Base-by-base conservation (phyloP, 2,797 vertebrate species). In the Discoglossus pictus region DNA sequence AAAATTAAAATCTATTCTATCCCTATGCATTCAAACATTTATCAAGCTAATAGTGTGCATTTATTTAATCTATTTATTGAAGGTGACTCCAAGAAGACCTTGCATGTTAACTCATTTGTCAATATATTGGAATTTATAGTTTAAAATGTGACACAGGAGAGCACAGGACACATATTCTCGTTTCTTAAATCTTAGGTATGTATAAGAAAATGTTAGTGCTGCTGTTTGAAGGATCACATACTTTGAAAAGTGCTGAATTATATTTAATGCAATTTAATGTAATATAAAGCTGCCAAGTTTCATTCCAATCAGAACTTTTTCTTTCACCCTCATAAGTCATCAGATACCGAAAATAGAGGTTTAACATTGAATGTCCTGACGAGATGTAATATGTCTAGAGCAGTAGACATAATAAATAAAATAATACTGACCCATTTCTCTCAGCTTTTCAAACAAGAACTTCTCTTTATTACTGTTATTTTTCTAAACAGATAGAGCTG, bases 391-490 rank as follows among this genome's bases (percentile, higher is more conserved):
- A 69, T 25, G 66, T 59, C 36, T 51, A 44, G 44, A 50, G 18
- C 27, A 51, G 20, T 50, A 64, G 68, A 64, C 44, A 52, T 50
- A 58, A 56, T 63, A 64, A 64, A 64, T 71, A 50, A 44, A 51
- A 64, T 44, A 71, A 56, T 59, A 13, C 24, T 58, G 25, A 64
- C 44, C 61, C 20, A 59, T 52, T 63, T 63, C 44, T 64, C 53
- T 62, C 23, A 23, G n/a, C 35, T 43, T 64, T 64, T 59, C 61
- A 59, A 51, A 64, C 52, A 59, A 42, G 51, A 56, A 55, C 52
- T 40, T 48, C 46, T 38, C 35, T 31, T n/a, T 8, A 20, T 39
- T 39, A 43, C 44, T 58, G 35, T 64, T 64, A 70, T 70, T 56
- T 70, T 56, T 70, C 43, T 13, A 40, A 62, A 50, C 24, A 59